Evolutionary conservation across 2,888 invertebrate species (phyloP).

Genomic region (Oscheius sp.): DNA sequence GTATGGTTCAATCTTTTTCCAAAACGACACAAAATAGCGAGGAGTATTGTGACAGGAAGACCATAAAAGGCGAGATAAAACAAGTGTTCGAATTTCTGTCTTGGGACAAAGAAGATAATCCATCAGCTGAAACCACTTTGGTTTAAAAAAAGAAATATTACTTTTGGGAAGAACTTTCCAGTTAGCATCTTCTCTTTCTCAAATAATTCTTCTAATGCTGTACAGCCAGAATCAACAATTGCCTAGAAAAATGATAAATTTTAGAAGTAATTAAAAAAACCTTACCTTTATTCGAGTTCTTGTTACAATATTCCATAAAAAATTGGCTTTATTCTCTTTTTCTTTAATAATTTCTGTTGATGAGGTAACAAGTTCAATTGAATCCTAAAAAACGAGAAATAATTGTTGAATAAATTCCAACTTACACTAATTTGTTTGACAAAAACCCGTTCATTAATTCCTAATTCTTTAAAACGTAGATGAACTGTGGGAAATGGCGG

Average conservation of each 20-base stretch:
- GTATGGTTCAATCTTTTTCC: not conserved
- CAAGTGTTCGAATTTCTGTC: constrained; percentile 21
- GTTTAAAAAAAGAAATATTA: not conserved
- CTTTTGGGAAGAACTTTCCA: not conserved
- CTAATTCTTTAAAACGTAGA: not conserved
- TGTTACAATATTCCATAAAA: constrained; percentile 18
- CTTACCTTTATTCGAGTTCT: constrained; percentile 30
- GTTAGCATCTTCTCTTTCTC: not conserved
- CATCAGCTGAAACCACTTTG: not conserved
- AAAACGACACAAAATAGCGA: constrained; percentile 9
- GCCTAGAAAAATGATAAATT: constrained; percentile 25
- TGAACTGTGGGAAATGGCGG: not conserved
- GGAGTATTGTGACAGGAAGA: constrained; percentile 7
- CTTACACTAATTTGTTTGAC: constrained; percentile 11
- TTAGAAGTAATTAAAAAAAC: not conserved
- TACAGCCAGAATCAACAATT: constrained; percentile 34
- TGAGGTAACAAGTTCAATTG: constrained; percentile 2
- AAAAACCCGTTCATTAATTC: not conserved
- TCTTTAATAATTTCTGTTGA: not conserved
- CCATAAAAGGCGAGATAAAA: constrained; percentile 35
- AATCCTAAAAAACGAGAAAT: constrained; percentile 9
- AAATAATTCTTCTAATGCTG: constrained; percentile 22
- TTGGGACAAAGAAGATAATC: constrained; percentile 10
- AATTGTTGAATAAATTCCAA: not conserved
- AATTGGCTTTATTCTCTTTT: not conserved